A percentile compares a stretch with the other conserved stretches of the same genome.
Evolutionary conservation across 2,888 invertebrate genomes (phyloP).

Genomic region (Tridacna gigas): DNA sequence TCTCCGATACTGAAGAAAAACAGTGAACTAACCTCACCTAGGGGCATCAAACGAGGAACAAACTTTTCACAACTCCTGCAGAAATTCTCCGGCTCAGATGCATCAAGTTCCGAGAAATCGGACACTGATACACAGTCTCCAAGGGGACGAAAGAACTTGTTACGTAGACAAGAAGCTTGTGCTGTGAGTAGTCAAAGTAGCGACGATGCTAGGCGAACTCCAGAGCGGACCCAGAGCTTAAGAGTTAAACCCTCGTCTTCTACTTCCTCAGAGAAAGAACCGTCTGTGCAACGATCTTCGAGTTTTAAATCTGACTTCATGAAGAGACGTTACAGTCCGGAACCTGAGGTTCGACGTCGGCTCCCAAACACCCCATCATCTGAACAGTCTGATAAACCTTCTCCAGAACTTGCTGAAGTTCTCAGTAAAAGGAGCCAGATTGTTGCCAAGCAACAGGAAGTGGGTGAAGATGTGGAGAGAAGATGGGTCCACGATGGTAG

Average conservation of each 20-base stretch:
- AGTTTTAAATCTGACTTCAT: constrained; percentile 78
- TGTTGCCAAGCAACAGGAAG: constrained; percentile 68
- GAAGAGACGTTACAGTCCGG: constrained; percentile 67
- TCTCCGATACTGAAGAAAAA: constrained; percentile 46
- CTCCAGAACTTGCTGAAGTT: constrained; percentile 89
- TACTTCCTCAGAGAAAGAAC: constrained; percentile 86
- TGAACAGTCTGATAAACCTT: constrained; percentile 88
- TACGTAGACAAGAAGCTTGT: constrained; percentile 69
- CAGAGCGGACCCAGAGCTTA: constrained; percentile 84
- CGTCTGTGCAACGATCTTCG: constrained; percentile 70
- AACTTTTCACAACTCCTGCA: constrained; percentile 75
- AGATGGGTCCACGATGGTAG: constrained; percentile 57
- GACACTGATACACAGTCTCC: constrained; percentile 63
- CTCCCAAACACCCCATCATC: constrained; percentile 51
- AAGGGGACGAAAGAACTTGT: constrained; percentile 53
- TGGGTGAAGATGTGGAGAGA: constrained; percentile 57
- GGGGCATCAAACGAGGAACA: constrained; percentile 68
- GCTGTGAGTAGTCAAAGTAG: constrained; percentile 70
- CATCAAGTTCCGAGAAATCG: constrained; percentile 72
- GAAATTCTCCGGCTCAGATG: constrained; percentile 77
- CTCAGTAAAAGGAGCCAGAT: constrained; percentile 85
- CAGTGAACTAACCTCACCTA: constrained; percentile 52
- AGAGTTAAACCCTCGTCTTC: constrained; percentile 67
- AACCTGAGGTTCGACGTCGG: constrained; percentile 48
- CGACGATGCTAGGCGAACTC: constrained; percentile 71